Conservation (phyloP, 2,888 invertebrate species). For the Agrochola lychnidis region DNA sequence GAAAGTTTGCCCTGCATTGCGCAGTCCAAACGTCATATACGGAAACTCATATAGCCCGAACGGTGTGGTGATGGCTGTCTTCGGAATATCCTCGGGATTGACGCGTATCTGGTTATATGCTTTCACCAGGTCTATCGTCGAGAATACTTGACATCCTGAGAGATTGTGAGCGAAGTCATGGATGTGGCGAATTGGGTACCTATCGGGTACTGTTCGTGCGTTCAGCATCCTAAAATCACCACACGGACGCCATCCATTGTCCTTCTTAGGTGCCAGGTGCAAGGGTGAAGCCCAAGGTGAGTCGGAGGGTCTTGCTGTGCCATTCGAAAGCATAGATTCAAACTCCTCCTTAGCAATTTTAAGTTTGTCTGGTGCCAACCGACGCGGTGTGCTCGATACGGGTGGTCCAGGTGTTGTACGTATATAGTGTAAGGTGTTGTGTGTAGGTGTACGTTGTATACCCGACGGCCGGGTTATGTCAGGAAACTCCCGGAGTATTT, state of each 20-base stretch:
- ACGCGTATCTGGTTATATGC: neutral
- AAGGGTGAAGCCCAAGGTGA: neutral
- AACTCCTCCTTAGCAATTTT: neutral
- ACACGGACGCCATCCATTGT: neutral
- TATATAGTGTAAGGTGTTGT: neutral
- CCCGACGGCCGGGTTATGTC: neutral
- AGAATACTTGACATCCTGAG: neutral
- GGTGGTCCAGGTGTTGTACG: neutral
- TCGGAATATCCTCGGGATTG: neutral
- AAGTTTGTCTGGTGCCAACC: neutral
- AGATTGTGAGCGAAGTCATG: neutral
- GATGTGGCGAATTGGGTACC: neutral
- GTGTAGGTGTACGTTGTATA: neutral
- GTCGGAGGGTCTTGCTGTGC: constrained; percentile 1
- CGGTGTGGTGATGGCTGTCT: neutral
- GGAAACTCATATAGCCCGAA: neutral
- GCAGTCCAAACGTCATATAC: neutral
- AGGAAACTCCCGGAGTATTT: neutral
- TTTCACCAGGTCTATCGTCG: neutral
- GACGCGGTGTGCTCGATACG: neutral
- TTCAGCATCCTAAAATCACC: neutral
- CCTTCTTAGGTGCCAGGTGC: neutral
- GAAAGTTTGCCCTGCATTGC: neutral
- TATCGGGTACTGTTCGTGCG: neutral
- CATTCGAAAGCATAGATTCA: neutral